phyloP scores from a whole-genome alignment of 2,888 invertebrate species.

The Pegoplata infirma region DNA sequence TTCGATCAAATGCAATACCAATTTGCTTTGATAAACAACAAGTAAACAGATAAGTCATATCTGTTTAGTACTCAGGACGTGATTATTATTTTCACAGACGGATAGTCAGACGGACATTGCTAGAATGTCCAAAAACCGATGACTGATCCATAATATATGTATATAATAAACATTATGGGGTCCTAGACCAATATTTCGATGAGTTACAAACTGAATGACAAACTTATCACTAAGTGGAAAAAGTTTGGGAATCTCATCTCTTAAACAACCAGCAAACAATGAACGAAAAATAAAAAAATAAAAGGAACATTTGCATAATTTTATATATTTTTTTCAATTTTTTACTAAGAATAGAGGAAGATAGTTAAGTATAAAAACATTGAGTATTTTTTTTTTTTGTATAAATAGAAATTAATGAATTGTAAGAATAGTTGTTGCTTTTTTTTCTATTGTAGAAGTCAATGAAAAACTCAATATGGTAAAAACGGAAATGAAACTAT shows the following conservation, averaged over 20 bases:
- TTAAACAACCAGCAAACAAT: background rate
- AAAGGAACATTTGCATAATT: conserved; percentile 59
- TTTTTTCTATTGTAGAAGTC: background rate
- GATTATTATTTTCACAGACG: no score
- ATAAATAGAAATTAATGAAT: conserved; percentile 52
- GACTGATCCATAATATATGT: no score
- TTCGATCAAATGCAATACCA: no score
- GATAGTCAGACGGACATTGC: no score
- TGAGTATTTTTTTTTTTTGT: conserved; percentile 10
- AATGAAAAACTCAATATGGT: conserved; percentile 35
- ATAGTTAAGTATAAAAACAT: conserved; percentile 18
- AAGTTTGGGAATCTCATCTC: background rate
- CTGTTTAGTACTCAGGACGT: no score
- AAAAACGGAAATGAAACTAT: conserved; percentile 55
- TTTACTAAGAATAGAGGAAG: conserved; percentile 36
- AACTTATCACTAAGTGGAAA: no score
- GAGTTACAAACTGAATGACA: no score
- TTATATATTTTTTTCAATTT: conserved; percentile 23
- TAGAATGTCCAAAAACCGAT: no score
- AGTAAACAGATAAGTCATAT: no score
- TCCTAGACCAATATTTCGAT: no score
- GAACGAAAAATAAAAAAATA: background rate
- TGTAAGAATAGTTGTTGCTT: conserved; percentile 31
- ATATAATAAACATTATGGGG: no score
- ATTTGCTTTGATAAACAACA: no score